phyloP scores from a whole-genome alignment of 2,113 vertebrate species.

The Periophthalmus modestus region DNA sequence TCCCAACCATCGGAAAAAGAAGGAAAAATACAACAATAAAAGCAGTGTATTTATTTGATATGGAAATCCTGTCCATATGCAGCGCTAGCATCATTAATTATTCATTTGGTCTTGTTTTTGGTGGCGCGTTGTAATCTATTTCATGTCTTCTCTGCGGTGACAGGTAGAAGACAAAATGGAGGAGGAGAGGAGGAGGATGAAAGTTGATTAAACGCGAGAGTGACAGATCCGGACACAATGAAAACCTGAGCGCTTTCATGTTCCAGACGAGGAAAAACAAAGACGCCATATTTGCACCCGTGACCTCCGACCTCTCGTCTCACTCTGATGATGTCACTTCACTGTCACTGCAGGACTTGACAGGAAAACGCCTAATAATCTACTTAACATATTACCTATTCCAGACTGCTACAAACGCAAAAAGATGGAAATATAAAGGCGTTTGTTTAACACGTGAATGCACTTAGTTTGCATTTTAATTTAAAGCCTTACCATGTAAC shows the following conservation, averaged over 20 bases:
- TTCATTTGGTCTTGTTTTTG: slow-evolving; percentile 73
- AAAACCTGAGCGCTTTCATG: slow-evolving; percentile 55
- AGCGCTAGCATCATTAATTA: slow-evolving; percentile 69
- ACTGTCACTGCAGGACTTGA: slow-evolving; percentile 39
- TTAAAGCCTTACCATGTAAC: no score
- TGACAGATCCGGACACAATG: slow-evolving; percentile 51
- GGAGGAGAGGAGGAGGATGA: slow-evolving; percentile 45
- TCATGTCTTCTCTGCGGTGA: slow-evolving; percentile 69
- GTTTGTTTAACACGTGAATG: not conserved
- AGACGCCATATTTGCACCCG: slow-evolving; percentile 44
- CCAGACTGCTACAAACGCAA: no score
- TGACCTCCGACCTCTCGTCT: slow-evolving; percentile 35
- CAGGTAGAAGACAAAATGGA: slow-evolving; percentile 54
- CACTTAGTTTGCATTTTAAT: no score
- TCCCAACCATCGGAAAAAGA: slow-evolving; percentile 36
- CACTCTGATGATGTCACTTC: slow-evolving; percentile 33
- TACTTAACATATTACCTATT: no score
- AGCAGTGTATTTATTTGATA: slow-evolving; percentile 75
- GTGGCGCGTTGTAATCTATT: slow-evolving; percentile 64
- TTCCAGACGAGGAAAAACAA: slow-evolving; percentile 49
- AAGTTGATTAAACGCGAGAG: slow-evolving; percentile 66
- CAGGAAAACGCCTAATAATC: not conserved
- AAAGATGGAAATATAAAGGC: not conserved
- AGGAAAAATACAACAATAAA: slow-evolving; percentile 41
- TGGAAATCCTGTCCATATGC: slow-evolving; percentile 76